Evolutionary conservation across 2,113 vertebrate genomes (phyloP).

Genomic region (Rhinolophus sinicus): DNA sequence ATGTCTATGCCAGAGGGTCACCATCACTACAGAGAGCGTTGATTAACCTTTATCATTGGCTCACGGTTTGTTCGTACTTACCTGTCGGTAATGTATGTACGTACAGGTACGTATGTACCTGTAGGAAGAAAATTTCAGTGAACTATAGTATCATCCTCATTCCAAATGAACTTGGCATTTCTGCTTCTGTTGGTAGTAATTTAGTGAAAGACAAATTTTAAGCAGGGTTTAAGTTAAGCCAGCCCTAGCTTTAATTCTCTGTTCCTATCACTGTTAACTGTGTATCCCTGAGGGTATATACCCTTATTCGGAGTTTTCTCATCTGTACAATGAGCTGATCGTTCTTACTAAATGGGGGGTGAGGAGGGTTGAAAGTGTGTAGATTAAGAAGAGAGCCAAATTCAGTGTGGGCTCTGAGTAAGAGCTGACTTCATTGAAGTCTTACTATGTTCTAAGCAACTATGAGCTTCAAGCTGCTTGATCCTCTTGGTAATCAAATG

Average conservation of each 20-base stretch:
- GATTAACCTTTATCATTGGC: not conserved
- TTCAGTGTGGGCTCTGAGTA: not conserved
- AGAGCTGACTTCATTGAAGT: not conserved
- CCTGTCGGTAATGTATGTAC: no score
- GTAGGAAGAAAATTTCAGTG: conserved; percentile 17
- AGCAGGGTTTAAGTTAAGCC: not conserved
- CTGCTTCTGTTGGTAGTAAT: not conserved
- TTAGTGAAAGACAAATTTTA: not conserved
- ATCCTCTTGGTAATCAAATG: not conserved
- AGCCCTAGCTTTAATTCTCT: not conserved
- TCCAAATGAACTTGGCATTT: conserved; percentile 7
- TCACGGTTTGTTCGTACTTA: not conserved
- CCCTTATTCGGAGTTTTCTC: not conserved
- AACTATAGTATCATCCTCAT: not conserved
- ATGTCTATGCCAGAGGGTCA: not conserved
- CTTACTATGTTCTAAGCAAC: not conserved
- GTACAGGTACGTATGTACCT: not conserved
- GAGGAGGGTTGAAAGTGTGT: not conserved
- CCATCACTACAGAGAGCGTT: not conserved
- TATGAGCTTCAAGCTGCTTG: not conserved
- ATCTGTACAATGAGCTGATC: not conserved
- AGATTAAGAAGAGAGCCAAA: not conserved
- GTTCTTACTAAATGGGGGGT: not conserved
- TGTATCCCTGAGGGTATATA: not conserved
- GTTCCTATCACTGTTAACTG: not conserved